Evolutionary conservation across 64 coral and sea anemone genomes (phyloP).

Genomic region (Pocillopora verrucosa): DNA sequence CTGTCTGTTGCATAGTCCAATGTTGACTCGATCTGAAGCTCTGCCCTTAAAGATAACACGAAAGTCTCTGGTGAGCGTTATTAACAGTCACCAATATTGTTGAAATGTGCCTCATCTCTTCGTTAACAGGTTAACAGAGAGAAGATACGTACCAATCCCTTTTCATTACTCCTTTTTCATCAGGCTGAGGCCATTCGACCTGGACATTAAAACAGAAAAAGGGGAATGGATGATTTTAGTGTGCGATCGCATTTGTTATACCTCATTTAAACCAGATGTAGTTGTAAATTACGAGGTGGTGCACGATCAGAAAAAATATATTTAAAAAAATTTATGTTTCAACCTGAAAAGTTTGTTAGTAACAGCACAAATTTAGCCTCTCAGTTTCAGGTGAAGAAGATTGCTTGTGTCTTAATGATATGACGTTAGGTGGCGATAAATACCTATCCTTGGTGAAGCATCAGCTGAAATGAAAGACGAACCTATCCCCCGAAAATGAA

Average conservation of each 20-base stretch:
- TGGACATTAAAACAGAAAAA: background rate
- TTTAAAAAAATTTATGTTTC: background rate
- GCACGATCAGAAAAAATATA: too few species aligned
- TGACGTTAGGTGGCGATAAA: background rate
- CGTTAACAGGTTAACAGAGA: background rate
- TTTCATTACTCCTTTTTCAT: constrained; percentile 16
- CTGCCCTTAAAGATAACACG: constrained; percentile 51
- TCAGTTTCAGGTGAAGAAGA: too few species aligned
- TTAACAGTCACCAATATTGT: background rate
- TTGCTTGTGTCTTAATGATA: background rate
- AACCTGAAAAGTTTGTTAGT: too few species aligned
- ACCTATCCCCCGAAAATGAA: too few species aligned
- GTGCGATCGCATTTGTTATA: too few species aligned
- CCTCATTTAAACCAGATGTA: too few species aligned
- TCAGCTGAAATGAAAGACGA: too few species aligned
- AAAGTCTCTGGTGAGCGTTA: background rate
- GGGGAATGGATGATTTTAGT: background rate
- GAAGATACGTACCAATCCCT: constrained; percentile 14
- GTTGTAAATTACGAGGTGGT: too few species aligned
- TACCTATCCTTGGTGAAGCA: background rate
- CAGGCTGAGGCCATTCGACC: constrained; percentile 32
- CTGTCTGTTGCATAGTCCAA: constrained; percentile 82
- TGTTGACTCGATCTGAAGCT: constrained; percentile 80
- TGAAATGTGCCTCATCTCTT: background rate
- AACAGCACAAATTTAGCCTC: too few species aligned